A percentile compares a stretch with the other conserved stretches of the same genome.
Conservation (phyloP, 2,113 vertebrate genomes). For the Podarcis muralis region DNA sequence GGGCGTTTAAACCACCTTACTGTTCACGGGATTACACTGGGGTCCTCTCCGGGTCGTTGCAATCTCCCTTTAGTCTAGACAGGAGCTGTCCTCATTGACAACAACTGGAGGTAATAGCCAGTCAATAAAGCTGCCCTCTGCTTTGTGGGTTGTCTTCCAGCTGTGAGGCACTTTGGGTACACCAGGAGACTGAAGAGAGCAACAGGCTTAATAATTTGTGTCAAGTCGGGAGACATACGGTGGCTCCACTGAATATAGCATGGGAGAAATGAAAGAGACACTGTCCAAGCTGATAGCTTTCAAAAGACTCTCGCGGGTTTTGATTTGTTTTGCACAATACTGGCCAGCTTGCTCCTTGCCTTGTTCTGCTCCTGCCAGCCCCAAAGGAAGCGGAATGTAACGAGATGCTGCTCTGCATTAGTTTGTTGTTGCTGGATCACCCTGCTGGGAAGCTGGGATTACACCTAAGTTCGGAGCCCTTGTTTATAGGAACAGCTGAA, state of each 20-base stretch:
- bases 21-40: slow-evolving; percentile 1
- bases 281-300: background rate
- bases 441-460: slow-evolving; percentile 16
- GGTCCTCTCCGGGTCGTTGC: background rate
- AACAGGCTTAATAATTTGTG: background rate
- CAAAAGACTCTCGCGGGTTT: background rate
- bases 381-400: background rate
- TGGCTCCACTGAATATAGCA: background rate
- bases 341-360: background rate
- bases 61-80: background rate
- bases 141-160: background rate
- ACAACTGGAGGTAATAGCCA: background rate
- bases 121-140: background rate
- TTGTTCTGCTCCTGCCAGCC: background rate
- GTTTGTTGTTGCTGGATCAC: background rate
- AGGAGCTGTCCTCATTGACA: slow-evolving; percentile 16
- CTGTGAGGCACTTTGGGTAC: background rate
- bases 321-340: slow-evolving; percentile 8
- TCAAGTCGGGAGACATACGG: background rate
- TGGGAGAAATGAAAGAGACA: background rate
- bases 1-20: background rate
- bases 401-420: background rate
- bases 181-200: background rate
- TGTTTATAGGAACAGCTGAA: slow-evolving; percentile 23
- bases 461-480: background rate